Base-by-base conservation (phyloP, 37 sponge, comb jelly and placozoan genomes). In the Dysidea cf. avara region DNA sequence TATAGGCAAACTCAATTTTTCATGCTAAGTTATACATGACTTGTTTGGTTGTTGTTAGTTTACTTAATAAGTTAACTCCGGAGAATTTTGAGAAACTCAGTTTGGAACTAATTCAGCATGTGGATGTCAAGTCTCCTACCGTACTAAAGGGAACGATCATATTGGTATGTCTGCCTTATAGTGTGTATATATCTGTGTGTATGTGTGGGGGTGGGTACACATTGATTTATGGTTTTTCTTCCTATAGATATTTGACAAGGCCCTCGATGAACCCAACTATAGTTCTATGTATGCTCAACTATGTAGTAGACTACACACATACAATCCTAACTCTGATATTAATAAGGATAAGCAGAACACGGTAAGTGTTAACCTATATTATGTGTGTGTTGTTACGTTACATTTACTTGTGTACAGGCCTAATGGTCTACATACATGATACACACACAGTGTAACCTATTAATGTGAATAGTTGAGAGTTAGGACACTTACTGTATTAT, bases 51-150 rank as follows among this genome's bases (percentile, higher is more conserved):
- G 5, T n/a, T 63, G 14, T 59, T 62, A 92, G 93, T 13, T 80
- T 92, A 50, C 38, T 92, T 66, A 92, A 92, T 70, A 92, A 92
- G 58, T 67, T 92, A 66, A 92, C 89, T 21, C 93, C 93, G 0
- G 93, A 92, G 53, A 92, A 88, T 49, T 92, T 92, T 76, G 81
- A 83, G 11, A 74, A 28, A 30, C 81, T 83, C 28, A 68, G 60
- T 43, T 13, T 48, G 14, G 75, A 87, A 29, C 53, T 92, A 16
- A 32, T 35, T 20, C 66, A 47, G 35, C 25, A 36, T 17, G 56
- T 81, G 11, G 68, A 61, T 2, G 25, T 60, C 24, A 25, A 49
- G 16, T 28, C 55, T 30, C 66, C 36, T n/a, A 61, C 87, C 21
- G 62, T 39, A 16, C 54, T 83, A 26, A 87, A 84, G 55, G 85